A percentile compares a stretch with the other conserved stretches of the same genome.
Conservation (phyloP, 2,888 invertebrate species). For the Yponomeuta malinellus region DNA sequence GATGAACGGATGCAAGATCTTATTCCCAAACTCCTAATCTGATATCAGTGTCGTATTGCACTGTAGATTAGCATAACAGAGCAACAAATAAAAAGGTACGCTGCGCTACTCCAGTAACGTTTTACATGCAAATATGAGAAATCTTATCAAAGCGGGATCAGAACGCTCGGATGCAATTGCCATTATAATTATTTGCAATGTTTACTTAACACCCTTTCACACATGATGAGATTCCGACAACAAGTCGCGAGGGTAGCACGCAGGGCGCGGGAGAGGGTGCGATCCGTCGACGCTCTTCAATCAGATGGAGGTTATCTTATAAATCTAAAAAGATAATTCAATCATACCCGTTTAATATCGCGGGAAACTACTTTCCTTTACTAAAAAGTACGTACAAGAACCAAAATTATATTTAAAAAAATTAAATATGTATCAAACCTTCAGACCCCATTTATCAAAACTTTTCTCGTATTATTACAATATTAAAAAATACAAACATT, state of each 20-base stretch:
- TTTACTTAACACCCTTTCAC: slow-evolving; percentile 77
- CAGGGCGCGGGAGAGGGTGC: slow-evolving; percentile 27
- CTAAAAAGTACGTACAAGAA: no score
- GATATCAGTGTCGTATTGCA: slow-evolving; percentile 73
- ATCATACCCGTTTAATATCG: not conserved
- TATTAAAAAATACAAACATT: no score
- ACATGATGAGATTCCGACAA: slow-evolving; percentile 70
- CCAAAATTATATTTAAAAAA: no score
- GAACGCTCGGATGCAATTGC: slow-evolving; percentile 59
- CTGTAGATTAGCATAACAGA: slow-evolving; percentile 63
- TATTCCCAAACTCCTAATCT: slow-evolving; percentile 60
- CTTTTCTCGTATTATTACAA: no score
- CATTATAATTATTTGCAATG: slow-evolving; percentile 76
- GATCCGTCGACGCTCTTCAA: slow-evolving; percentile 5
- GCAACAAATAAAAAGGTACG: slow-evolving; percentile 54
- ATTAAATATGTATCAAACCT: no score
- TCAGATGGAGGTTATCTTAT: slow-evolving; percentile 9
- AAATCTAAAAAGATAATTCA: slow-evolving; percentile 8
- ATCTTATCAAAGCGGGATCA: slow-evolving; percentile 62
- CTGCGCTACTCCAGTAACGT: slow-evolving; percentile 48
- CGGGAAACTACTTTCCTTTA: not conserved
- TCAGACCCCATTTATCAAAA: no score
- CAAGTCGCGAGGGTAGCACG: slow-evolving; percentile 33
- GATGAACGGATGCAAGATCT: slow-evolving; percentile 25
- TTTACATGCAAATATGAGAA: slow-evolving; percentile 66